Conservation (phyloP, 2,797 vertebrate species). For the Atherinosoma microstoma region DNA sequence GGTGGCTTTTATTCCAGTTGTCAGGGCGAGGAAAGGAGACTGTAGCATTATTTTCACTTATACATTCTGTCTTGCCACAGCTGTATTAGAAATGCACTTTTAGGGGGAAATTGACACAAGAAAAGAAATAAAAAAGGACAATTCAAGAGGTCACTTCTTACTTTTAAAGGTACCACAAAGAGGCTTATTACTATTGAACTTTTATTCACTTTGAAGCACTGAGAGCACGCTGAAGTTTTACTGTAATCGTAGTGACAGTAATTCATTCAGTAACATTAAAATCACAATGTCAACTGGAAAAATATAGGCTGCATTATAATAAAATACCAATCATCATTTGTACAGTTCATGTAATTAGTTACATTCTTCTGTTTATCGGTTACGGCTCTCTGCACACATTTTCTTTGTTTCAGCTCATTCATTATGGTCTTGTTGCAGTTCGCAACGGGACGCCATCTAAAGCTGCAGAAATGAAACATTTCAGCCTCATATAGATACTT, state of each 20-base stretch:
- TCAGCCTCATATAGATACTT: constrained; percentile 41
- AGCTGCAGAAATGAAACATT: constrained; percentile 45
- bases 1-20: constrained; percentile 34
- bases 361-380: not conserved
- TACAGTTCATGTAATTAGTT: not conserved
- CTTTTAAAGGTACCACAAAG: not conserved
- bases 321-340: not conserved
- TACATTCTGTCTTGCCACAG: constrained; percentile 16
- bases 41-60: constrained; percentile 34
- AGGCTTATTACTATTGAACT: not conserved
- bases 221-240: too few species aligned
- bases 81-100: constrained; percentile 3
- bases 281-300: not conserved
- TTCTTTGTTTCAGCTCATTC: constrained; percentile 8
- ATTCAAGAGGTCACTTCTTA: not conserved
- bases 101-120: not conserved
- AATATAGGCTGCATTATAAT: not conserved
- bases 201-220: not conserved
- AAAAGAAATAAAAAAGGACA: not conserved
- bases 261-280: too few species aligned
- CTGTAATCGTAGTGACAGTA: too few species aligned
- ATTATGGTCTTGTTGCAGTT: constrained; percentile 7
- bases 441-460: constrained; percentile 40
- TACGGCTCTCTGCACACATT: constrained; percentile 1
- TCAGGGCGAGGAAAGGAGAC: constrained; percentile 37